These are phyloP conservation scores for Acrobeloides nanus DNA, from an alignment of 2,888 invertebrate genomes.

Conservation along the genomic window DNA sequence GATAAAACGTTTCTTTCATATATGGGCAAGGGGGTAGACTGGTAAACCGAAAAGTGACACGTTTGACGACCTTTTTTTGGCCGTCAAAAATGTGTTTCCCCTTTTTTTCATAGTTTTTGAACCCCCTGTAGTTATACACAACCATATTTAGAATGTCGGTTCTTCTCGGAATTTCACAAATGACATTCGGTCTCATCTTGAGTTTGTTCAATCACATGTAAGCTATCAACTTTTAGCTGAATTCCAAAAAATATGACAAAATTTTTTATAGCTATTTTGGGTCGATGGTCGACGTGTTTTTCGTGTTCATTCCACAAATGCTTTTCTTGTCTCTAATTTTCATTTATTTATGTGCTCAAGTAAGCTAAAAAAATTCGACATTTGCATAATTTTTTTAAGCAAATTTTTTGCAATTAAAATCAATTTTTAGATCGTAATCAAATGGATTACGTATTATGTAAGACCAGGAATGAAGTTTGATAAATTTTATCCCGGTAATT, in stretches of 20 bases:
- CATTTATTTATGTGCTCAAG: slow-evolving; percentile 85
- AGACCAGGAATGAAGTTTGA: slow-evolving; percentile 34
- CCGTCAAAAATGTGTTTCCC: no score
- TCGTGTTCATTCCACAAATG: slow-evolving; percentile 90
- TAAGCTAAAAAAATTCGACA: slow-evolving; percentile 75
- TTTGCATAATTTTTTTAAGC: no score
- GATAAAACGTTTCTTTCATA: no score
- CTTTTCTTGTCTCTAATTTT: slow-evolving; percentile 82
- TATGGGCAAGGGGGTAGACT: no score
- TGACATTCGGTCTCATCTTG: slow-evolving; percentile 50
- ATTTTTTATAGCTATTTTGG: slow-evolving; percentile 55
- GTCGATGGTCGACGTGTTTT: slow-evolving; percentile 71
- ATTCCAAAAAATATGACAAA: slow-evolving; percentile 1
- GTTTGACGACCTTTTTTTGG: no score
- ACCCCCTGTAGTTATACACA: no score
- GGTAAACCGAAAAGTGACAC: no score
- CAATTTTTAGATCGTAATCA: slow-evolving; percentile 31
- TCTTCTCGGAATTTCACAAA: slow-evolving; percentile 49
- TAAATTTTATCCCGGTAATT: slow-evolving; percentile 39
- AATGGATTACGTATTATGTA: slow-evolving; percentile 47
- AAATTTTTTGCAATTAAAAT: slow-evolving; percentile 6
- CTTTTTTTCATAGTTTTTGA: no score
- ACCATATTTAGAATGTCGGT: no score
- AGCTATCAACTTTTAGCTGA: slow-evolving; percentile 12
- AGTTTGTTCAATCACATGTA: slow-evolving; percentile 47